These are phyloP conservation scores for Tiliacea aurago DNA, from an alignment of 2,888 invertebrate genomes.

Conservation along the genomic window DNA sequence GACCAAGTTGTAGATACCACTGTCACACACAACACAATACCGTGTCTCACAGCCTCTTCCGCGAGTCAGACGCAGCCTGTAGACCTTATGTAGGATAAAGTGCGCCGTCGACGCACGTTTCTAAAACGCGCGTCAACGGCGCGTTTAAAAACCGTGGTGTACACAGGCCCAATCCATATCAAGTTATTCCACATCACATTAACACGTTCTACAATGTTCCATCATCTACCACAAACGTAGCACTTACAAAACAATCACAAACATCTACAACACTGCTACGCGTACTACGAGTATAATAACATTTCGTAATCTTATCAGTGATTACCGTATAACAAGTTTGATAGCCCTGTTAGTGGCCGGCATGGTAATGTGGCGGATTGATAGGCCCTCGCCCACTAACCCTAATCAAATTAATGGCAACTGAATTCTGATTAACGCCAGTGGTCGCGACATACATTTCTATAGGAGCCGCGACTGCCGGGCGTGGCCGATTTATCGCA, in stretches of 20 bases:
- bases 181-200: background rate
- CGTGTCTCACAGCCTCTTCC: too few species aligned
- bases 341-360: conserved; percentile 74
- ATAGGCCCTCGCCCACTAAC: conserved; percentile 90
- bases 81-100: too few species aligned
- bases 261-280: conserved; percentile 37
- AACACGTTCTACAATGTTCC: background rate
- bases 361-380: conserved; percentile 89
- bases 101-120: too few species aligned
- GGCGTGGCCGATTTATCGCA: conserved; percentile 87
- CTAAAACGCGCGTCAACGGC: too few species aligned
- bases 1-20: too few species aligned
- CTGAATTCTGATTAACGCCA: conserved; percentile 89
- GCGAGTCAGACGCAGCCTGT: too few species aligned
- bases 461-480: conserved; percentile 72
- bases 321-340: conserved; percentile 54
- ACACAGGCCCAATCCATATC: background rate
- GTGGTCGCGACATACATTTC: conserved; percentile 83
- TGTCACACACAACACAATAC: too few species aligned
- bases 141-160: too few species aligned
- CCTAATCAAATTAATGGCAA: conserved; percentile 90
- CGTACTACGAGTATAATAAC: conserved; percentile 48
- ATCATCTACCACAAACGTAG: conserved; percentile 19
- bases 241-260: conserved; percentile 48
- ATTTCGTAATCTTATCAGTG: conserved; percentile 58